Evolutionary conservation across 2,888 invertebrate genomes (phyloP).

Genomic region (Scaptomyza flava): DNA sequence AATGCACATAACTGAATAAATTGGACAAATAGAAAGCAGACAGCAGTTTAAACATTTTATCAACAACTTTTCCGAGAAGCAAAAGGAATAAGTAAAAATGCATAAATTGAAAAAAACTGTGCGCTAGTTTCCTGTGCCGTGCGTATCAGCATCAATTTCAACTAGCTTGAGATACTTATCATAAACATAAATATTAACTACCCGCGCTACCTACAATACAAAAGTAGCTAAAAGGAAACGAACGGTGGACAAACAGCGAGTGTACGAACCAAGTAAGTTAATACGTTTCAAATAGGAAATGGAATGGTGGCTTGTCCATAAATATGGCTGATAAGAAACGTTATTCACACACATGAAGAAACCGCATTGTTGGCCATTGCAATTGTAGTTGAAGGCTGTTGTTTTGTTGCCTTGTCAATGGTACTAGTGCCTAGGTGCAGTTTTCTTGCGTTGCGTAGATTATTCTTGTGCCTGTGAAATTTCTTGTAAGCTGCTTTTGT

Average conservation of each 20-base stretch:
- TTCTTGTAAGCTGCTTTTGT: constrained; percentile 30
- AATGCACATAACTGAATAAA: constrained; percentile 5
- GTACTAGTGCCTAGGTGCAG: constrained; percentile 29
- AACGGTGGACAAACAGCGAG: constrained; percentile 5
- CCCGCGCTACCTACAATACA: constrained; percentile 8
- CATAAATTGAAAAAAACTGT: background rate
- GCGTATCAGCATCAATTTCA: constrained; percentile 16
- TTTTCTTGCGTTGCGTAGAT: constrained; percentile 34
- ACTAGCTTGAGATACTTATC: background rate
- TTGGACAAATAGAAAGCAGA: background rate
- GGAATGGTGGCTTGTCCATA: constrained; percentile 40
- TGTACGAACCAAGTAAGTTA: constrained; percentile 3
- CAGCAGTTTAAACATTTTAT: background rate
- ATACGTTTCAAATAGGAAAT: constrained; percentile 44
- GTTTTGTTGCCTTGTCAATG: too few relatives aligned
- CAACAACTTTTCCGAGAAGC: background rate
- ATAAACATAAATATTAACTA: constrained; percentile 7
- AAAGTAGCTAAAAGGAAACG: constrained; percentile 33
- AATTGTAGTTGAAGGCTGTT: constrained; percentile 19
- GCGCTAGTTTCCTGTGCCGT: constrained; percentile 1
- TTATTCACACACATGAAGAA: constrained; percentile 9
- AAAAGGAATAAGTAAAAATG: background rate
- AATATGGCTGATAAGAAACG: constrained; percentile 46
- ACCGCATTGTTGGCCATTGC: constrained; percentile 17
- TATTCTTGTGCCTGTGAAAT: constrained; percentile 45